Percentiles rank a stretch among this genome's conserved stretches.
Evolutionary conservation across 2,888 invertebrate genomes (phyloP).

Genomic region (Hydriomena furcata): DNA sequence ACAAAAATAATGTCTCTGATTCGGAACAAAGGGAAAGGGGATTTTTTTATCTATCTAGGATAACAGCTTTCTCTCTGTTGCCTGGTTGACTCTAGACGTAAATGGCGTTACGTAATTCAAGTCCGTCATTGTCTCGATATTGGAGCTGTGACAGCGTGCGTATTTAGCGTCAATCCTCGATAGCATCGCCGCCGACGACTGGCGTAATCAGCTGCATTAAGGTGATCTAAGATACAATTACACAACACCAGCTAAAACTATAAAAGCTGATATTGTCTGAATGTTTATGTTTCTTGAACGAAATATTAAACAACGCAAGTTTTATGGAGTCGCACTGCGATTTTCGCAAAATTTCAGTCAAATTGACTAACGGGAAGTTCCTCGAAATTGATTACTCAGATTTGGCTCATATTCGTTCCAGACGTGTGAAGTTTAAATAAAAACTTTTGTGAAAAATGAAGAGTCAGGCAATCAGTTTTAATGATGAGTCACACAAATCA

Average conservation of each 20-base stretch:
- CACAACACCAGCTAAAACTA: constrained; percentile 47
- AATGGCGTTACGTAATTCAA: constrained; percentile 70
- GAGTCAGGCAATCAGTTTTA: neutral
- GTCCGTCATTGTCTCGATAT: constrained; percentile 80
- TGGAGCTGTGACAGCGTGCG: constrained; percentile 76
- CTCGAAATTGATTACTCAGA: constrained; percentile 4
- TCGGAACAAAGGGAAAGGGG: constrained; percentile 22
- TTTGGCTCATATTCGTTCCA: constrained; percentile 2
- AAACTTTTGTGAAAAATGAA: neutral
- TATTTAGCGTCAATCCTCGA: constrained; percentile 82
- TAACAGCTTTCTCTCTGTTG: constrained; percentile 53
- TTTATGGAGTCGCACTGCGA: neutral
- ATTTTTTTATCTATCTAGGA: constrained; percentile 39
- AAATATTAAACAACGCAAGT: neutral
- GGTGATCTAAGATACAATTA: constrained; percentile 62
- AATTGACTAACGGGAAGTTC: constrained; percentile 1
- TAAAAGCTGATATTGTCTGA: constrained; percentile 2
- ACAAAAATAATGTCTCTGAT: constrained; percentile 5
- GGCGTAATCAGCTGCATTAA: constrained; percentile 67
- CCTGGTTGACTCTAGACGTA: constrained; percentile 54
- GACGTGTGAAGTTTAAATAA: neutral
- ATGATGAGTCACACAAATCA: neutral
- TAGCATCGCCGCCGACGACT: constrained; percentile 69
- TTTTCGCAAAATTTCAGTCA: neutral
- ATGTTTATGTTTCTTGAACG: neutral